Conservation (phyloP, 2,888 invertebrate genomes). For the Aleiodes testaceus region DNA sequence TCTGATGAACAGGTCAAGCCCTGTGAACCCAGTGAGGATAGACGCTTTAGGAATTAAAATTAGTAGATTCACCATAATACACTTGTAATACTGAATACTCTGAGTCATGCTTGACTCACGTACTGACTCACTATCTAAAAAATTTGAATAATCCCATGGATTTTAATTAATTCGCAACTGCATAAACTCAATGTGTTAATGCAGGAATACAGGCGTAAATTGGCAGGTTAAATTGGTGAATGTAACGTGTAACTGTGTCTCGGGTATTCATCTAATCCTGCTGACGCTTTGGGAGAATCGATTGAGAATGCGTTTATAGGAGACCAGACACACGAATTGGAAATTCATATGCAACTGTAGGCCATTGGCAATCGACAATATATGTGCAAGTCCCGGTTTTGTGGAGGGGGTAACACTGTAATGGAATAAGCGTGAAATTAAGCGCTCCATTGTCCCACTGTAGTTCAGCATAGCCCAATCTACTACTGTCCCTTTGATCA, state of each 20-base stretch:
- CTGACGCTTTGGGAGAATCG: slow-evolving; percentile 25
- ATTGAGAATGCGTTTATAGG: slow-evolving; percentile 27
- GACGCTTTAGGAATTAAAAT: slow-evolving; percentile 24
- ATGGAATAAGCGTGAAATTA: slow-evolving; percentile 34
- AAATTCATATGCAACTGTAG: slow-evolving; percentile 22
- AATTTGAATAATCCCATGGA: no score
- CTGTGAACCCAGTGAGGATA: slow-evolving; percentile 5
- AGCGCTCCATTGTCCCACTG: slow-evolving; percentile 15
- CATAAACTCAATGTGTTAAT: neutral
- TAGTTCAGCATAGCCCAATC: slow-evolving; percentile 8
- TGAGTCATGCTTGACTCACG: slow-evolving; percentile 22
- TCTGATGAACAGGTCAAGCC: slow-evolving; percentile 39
- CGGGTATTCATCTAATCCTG: slow-evolving; percentile 29
- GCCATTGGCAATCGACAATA: slow-evolving; percentile 23
- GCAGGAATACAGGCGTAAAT: slow-evolving; percentile 2
- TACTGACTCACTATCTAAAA: no score
- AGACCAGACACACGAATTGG: slow-evolving; percentile 23
- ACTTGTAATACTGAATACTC: neutral
- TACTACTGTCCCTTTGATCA: neutral
- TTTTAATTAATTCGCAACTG: neutral
- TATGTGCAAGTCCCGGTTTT: neutral
- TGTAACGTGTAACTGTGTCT: slow-evolving; percentile 28
- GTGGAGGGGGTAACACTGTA: neutral
- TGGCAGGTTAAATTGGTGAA: slow-evolving; percentile 31
- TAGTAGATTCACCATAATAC: slow-evolving; percentile 9